Evolutionary conservation across 1,140 invertebrate genomes (phyloP).

Genomic region (Copidosoma floridanum): DNA sequence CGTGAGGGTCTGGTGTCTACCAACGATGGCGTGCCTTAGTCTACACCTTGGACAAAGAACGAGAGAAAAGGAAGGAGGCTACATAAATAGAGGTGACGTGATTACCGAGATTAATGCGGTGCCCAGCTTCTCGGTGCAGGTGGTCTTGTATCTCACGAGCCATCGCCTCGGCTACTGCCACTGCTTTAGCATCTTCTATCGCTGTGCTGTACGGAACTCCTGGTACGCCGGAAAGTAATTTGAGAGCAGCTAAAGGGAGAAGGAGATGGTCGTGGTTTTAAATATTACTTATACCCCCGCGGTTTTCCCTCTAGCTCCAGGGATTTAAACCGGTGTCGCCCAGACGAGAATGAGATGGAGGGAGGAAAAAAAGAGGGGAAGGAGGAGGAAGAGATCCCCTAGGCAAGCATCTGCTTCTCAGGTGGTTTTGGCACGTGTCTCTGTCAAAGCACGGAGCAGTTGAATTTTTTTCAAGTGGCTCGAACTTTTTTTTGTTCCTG

Average conservation of each 20-base stretch:
- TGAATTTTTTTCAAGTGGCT: slow-evolving; percentile 10
- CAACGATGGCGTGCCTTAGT: too few species aligned
- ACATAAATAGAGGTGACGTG: slow-evolving; percentile 48
- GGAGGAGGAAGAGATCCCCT: background rate
- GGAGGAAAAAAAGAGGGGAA: background rate
- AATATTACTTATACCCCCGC: slow-evolving; percentile 46
- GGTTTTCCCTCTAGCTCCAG: slow-evolving; percentile 1
- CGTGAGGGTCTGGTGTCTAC: background rate
- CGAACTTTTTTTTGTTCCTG: background rate
- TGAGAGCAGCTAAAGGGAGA: slow-evolving; percentile 32
- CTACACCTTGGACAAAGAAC: too few species aligned
- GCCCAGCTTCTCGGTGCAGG: slow-evolving; percentile 40
- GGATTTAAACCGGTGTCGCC: too few species aligned
- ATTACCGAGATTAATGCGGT: slow-evolving; percentile 50
- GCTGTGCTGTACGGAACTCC: background rate
- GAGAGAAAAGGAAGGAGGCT: background rate
- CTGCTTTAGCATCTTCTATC: slow-evolving; percentile 17
- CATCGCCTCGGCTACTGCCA: slow-evolving; percentile 35
- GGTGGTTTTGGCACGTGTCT: slow-evolving; percentile 19
- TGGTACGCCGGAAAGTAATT: slow-evolving; percentile 45
- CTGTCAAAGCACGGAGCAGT: background rate
- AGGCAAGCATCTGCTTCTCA: slow-evolving; percentile 15
- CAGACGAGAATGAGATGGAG: too few species aligned
- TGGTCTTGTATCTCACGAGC: slow-evolving; percentile 41
- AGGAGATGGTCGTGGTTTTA: slow-evolving; percentile 33